Percentiles rank a stretch among this genome's conserved stretches.
Conservation (phyloP, 1,140 invertebrate genomes). For the Charaxes varanes region DNA sequence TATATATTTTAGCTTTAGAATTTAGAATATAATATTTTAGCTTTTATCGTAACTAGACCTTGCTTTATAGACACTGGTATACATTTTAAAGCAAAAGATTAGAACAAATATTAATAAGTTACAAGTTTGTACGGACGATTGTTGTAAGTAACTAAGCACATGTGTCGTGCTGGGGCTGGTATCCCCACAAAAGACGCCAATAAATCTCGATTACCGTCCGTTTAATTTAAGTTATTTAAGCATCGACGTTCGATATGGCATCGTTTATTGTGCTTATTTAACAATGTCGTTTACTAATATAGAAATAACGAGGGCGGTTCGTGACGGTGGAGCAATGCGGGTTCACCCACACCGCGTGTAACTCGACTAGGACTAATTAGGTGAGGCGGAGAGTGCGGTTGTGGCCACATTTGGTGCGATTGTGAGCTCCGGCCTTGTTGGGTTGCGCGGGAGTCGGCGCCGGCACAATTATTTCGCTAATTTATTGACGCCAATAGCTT, state of each 20-base stretch:
- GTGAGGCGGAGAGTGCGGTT: constrained; percentile 40
- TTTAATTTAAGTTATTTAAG: constrained; percentile 3
- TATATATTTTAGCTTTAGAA: no score
- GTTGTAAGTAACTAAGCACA: no score
- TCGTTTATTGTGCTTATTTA: constrained; percentile 19
- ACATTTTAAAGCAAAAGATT: no score
- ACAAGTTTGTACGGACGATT: no score
- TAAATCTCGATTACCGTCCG: constrained; percentile 3
- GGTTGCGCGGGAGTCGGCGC: constrained; percentile 51
- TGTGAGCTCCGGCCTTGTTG: constrained; percentile 50
- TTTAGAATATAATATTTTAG: no score
- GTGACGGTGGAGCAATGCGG: constrained; percentile 40
- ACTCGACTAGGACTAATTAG: constrained; percentile 43
- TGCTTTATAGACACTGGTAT: no score
- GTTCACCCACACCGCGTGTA: constrained; percentile 54
- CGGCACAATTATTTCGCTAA: constrained; percentile 39
- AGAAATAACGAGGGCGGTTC: constrained; percentile 54
- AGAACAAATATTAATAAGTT: no score
- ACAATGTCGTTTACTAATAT: constrained; percentile 43
- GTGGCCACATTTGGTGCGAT: constrained; percentile 53
- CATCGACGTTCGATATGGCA: constrained; percentile 4
- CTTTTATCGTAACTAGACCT: no score
- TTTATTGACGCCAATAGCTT: constrained; percentile 21
- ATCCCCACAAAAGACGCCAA: no score
- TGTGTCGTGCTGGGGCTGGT: no score